phyloP scores from a whole-genome alignment of 2,113 vertebrate species.

The Oryzias melastigma region DNA sequence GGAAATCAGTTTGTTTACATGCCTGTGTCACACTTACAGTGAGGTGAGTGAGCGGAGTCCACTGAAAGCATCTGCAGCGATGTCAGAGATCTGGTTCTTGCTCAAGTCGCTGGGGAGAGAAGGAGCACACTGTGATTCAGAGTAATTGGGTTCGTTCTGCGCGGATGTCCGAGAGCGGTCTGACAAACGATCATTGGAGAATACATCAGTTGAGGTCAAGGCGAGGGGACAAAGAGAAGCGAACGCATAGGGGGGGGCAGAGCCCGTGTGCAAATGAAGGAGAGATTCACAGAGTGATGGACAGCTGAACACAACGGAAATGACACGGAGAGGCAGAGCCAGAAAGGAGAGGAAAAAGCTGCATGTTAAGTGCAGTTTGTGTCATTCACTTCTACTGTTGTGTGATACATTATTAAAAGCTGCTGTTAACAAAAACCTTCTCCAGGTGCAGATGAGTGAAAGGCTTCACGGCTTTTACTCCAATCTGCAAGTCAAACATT shows the following conservation, averaged over 20 bases:
- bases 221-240: constrained; percentile 21
- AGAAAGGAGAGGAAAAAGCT: background rate
- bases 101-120: constrained; percentile 90
- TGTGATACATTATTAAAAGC: constrained; percentile 55
- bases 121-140: constrained; percentile 36
- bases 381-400: constrained; percentile 41
- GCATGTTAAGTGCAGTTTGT: constrained; percentile 49
- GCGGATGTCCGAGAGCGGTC: constrained; percentile 51
- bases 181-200: constrained; percentile 53
- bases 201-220: constrained; percentile 63
- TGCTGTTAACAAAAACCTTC: constrained; percentile 13
- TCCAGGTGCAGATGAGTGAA: background rate
- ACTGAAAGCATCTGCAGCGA: constrained; percentile 93
- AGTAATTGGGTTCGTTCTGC: constrained; percentile 45
- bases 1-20: constrained; percentile 15
- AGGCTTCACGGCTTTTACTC: constrained; percentile 22
- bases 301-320: constrained; percentile 1
- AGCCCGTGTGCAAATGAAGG: constrained; percentile 37
- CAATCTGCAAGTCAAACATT: constrained; percentile 23
- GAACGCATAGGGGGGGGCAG: constrained; percentile 18
- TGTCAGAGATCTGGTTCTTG: constrained; percentile 98
- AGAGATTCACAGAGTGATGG: constrained; percentile 15
- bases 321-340: constrained; percentile 6
- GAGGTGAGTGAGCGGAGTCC: constrained; percentile 96
- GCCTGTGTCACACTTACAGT: constrained; percentile 84